Percentiles rank a stretch among this genome's conserved stretches.
Evolutionary conservation across 64 coral and sea anemone species (phyloP).

Genomic region (Dendrophyllia cribrosa): DNA sequence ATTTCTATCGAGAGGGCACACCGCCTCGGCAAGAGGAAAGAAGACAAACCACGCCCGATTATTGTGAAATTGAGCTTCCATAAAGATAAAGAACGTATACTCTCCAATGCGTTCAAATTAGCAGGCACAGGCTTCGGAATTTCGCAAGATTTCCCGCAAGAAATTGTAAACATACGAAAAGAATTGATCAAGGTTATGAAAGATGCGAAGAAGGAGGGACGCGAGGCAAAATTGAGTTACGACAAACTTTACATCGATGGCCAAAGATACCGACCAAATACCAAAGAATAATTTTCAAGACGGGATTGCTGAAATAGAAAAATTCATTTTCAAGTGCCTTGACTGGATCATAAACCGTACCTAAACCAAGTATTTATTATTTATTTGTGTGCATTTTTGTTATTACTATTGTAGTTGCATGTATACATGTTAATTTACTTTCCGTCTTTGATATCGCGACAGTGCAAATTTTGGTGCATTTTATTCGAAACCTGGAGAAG

Average conservation of each 20-base stretch:
- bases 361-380: neutral
- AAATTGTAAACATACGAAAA: neutral
- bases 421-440: neutral
- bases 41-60: neutral
- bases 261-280: neutral
- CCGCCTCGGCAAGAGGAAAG: neutral
- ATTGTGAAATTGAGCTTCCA: neutral
- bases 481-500: too few species aligned
- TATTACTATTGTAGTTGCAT: neutral
- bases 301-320: neutral
- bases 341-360: neutral
- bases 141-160: neutral
- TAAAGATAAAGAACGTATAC: neutral
- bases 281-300: neutral
- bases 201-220: neutral
- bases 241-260: conserved; percentile 13
- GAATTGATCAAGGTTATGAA: neutral
- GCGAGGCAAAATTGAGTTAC: neutral
- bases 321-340: neutral
- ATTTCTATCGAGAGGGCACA: neutral
- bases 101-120: neutral
- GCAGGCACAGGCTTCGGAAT: neutral
- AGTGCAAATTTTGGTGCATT: neutral
- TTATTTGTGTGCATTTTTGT: neutral
- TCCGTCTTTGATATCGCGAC: too few species aligned